A percentile compares a stretch with the other conserved stretches of the same genome.
These are phyloP conservation scores for Asobara japonica DNA, from an alignment of 1,140 invertebrate species.

Conservation along the genomic window DNA sequence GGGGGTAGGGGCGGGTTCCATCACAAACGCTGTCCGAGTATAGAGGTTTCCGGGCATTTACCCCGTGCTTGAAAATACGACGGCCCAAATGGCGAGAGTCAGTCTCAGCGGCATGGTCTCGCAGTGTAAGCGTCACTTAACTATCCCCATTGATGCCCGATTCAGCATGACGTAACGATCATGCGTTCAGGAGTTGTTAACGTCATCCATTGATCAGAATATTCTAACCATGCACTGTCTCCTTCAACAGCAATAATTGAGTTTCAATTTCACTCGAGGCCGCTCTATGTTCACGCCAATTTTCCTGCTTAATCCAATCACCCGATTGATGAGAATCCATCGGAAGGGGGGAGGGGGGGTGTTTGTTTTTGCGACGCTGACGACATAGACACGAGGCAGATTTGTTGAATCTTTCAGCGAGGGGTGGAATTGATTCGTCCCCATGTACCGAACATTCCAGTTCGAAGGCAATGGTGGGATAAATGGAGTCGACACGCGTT, in stretches of 20 bases:
- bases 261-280: not conserved
- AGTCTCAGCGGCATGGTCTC: too few relatives aligned
- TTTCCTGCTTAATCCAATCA: not conserved
- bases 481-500: constrained; percentile 5
- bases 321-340: not conserved
- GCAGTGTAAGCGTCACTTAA: too few relatives aligned
- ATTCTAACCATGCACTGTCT: not conserved
- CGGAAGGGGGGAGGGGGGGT: not conserved
- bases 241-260: constrained; percentile 3
- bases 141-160: too few relatives aligned
- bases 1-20: too few relatives aligned
- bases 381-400: not conserved
- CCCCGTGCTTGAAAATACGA: too few relatives aligned
- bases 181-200: not conserved
- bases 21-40: too few relatives aligned
- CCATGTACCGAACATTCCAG: not conserved
- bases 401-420: not conserved
- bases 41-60: too few relatives aligned
- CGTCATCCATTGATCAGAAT: not conserved
- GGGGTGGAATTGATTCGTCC: not conserved
- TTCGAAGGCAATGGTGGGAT: not conserved
- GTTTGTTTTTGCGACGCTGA: not conserved
- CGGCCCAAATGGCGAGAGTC: too few relatives aligned
- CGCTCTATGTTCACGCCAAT: not conserved
- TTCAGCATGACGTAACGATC: too few relatives aligned